phyloP scores from a whole-genome alignment of 2,888 invertebrate species.

The Aporophyla nigra region DNA sequence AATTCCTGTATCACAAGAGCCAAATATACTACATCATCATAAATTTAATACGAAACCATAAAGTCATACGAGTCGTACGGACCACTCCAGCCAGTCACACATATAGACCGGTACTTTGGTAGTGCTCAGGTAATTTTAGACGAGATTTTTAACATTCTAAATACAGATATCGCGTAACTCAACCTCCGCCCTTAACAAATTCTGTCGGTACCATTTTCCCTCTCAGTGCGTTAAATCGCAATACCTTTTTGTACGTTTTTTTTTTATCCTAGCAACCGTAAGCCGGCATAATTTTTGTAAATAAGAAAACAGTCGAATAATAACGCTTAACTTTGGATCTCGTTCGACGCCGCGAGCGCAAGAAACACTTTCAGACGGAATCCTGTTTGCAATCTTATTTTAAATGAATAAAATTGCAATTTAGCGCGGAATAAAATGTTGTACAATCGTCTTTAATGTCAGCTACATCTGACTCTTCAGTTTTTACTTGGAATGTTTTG shows the following conservation, averaged over 20 bases:
- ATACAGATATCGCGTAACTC: constrained; percentile 7
- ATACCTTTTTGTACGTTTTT: constrained; percentile 70
- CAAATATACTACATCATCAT: no score
- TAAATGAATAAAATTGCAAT: constrained; percentile 66
- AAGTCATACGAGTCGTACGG: no score
- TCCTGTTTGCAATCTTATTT: constrained; percentile 66
- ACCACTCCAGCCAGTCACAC: neutral
- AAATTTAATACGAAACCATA: neutral
- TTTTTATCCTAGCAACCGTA: constrained; percentile 50
- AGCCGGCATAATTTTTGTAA: constrained; percentile 69
- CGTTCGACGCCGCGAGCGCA: constrained; percentile 62
- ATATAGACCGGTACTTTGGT: neutral
- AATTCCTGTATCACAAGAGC: no score
- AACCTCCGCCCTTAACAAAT: constrained; percentile 34
- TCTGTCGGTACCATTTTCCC: constrained; percentile 68
- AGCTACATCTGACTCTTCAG: constrained; percentile 48
- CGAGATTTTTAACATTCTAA: neutral
- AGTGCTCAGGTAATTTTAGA: neutral
- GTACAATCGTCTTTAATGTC: constrained; percentile 55
- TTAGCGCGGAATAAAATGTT: constrained; percentile 60
- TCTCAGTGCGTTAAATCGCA: constrained; percentile 70
- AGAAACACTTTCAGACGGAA: constrained; percentile 62
- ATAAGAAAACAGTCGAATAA: constrained; percentile 69
- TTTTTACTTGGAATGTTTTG: constrained; percentile 38
- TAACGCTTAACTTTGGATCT: constrained; percentile 67